Evolutionary conservation across 2,113 vertebrate species (phyloP).

Genomic region (Egretta garzetta): DNA sequence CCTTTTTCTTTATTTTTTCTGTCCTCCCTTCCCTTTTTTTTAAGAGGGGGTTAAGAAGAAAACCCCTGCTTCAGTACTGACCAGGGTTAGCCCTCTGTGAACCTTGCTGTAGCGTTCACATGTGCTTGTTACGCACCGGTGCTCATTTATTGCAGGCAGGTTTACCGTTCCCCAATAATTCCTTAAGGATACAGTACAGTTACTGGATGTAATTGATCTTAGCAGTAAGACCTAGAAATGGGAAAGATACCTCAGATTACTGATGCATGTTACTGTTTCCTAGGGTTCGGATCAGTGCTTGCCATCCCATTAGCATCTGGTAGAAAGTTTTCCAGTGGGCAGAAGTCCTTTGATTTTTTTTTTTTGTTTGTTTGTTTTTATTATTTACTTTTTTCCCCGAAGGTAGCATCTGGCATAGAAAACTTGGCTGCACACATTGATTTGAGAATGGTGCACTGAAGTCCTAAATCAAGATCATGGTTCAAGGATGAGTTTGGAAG

Average conservation of each 20-base stretch:
- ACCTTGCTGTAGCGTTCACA: slow-evolving; percentile 76
- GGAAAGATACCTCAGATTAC: slow-evolving; percentile 82
- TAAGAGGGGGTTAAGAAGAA: slow-evolving; percentile 49
- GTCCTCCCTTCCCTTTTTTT: slow-evolving; percentile 61
- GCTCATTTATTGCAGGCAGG: slow-evolving; percentile 79
- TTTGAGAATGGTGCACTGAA: slow-evolving; percentile 45
- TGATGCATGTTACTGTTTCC: slow-evolving; percentile 76
- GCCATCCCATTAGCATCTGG: slow-evolving; percentile 68
- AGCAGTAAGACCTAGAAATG: slow-evolving; percentile 75
- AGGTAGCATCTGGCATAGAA: slow-evolving; percentile 43
- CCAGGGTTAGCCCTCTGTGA: slow-evolving; percentile 70
- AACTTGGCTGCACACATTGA: slow-evolving; percentile 44
- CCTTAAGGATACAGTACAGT: slow-evolving; percentile 75
- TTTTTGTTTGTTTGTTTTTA: neutral
- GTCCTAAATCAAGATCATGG: slow-evolving; percentile 59
- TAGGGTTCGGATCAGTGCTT: slow-evolving; percentile 72
- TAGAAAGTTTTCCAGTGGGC: slow-evolving; percentile 59
- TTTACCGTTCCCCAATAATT: slow-evolving; percentile 63
- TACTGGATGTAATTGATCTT: slow-evolving; percentile 72
- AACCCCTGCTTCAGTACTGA: slow-evolving; percentile 63
- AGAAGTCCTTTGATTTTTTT: neutral
- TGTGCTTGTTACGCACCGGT: slow-evolving; percentile 80
- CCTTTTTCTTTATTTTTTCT: slow-evolving; percentile 58
- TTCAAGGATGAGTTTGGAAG: slow-evolving; percentile 66
- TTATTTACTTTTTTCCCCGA: slow-evolving; percentile 24